Evolutionary conservation across 64 coral and sea anemone genomes (phyloP).

Genomic region (Platygyra sinensis): DNA sequence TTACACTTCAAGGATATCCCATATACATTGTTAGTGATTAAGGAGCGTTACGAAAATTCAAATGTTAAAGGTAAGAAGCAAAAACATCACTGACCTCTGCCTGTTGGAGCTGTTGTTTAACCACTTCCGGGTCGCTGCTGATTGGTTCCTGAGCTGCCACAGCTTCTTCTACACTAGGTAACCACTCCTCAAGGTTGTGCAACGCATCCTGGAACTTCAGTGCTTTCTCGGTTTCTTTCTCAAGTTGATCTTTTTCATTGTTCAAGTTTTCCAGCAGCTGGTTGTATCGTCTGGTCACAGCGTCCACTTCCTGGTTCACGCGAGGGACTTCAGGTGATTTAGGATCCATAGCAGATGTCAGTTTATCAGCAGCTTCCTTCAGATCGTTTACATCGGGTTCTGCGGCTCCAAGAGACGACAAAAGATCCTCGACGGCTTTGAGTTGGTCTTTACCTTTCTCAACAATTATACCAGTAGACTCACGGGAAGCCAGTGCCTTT

Average conservation of each 20-base stretch:
- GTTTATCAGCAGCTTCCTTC: conserved; percentile 50
- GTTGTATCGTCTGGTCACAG: conserved; percentile 58
- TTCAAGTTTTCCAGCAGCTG: conserved; percentile 60
- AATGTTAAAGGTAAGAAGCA: too few relatives aligned
- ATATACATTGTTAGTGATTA: too few relatives aligned
- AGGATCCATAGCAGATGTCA: conserved; percentile 58
- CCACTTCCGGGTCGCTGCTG: conserved; percentile 85
- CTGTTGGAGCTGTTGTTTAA: conserved; percentile 83
- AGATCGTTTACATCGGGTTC: conserved; percentile 60
- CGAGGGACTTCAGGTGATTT: conserved; percentile 70
- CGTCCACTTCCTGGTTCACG: conserved; percentile 64
- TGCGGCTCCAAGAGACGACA: conserved; percentile 48
- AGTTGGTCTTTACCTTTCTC: conserved; percentile 70
- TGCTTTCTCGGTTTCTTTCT: conserved; percentile 69
- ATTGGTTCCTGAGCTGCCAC: conserved; percentile 77
- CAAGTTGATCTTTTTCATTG: conserved; percentile 66
- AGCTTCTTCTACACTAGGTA: conserved; percentile 73
- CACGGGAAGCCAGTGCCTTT: conserved; percentile 50
- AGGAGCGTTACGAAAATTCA: too few relatives aligned
- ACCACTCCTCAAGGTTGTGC: conserved; percentile 74
- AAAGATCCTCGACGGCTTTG: conserved; percentile 58
- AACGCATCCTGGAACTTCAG: conserved; percentile 89
- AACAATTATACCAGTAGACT: conserved; percentile 69
- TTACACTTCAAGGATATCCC: too few relatives aligned
- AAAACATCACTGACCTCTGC: conserved; percentile 63